Conservation (phyloP, 2,797 vertebrate species). For the Mustela erminea region DNA sequence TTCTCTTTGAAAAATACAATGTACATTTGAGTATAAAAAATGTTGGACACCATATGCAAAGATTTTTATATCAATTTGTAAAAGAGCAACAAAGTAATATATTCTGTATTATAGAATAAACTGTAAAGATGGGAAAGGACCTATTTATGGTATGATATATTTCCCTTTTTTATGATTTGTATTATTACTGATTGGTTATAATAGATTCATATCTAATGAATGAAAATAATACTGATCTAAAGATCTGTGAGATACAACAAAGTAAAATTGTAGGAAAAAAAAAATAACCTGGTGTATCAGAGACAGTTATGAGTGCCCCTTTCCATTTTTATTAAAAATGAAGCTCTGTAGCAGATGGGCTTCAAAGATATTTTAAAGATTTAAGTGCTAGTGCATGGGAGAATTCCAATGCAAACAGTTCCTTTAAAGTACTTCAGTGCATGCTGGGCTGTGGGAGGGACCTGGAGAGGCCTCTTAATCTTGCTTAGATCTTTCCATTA, state of each 20-base stretch:
- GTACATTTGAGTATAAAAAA: background rate
- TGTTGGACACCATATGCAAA: background rate
- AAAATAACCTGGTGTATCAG: conserved; percentile 61
- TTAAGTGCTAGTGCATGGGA: conserved; percentile 84
- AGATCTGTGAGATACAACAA: conserved; percentile 76
- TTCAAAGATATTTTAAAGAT: conserved; percentile 87
- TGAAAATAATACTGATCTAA: conserved; percentile 78
- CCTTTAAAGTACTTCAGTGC: conserved; percentile 73
- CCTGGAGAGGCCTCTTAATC: conserved; percentile 79
- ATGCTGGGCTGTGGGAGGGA: conserved; percentile 78
- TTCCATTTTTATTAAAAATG: conserved; percentile 88
- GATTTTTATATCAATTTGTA: conserved; percentile 41
- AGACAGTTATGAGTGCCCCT: conserved; percentile 76
- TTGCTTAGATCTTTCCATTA: conserved; percentile 81
- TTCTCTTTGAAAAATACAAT: background rate
- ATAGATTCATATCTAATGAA: conserved; percentile 70
- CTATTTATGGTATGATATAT: background rate
- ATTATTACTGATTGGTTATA: conserved; percentile 47
- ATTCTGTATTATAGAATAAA: background rate
- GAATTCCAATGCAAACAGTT: conserved; percentile 82
- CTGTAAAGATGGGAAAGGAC: conserved; percentile 47
- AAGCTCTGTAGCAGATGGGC: conserved; percentile 84
- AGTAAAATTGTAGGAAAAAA: conserved; percentile 69
- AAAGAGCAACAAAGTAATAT: background rate
- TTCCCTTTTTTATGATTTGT: conserved; percentile 54